These are phyloP conservation scores for Cephonodes hylas DNA, from an alignment of 2,888 invertebrate genomes.

Conservation along the genomic window DNA sequence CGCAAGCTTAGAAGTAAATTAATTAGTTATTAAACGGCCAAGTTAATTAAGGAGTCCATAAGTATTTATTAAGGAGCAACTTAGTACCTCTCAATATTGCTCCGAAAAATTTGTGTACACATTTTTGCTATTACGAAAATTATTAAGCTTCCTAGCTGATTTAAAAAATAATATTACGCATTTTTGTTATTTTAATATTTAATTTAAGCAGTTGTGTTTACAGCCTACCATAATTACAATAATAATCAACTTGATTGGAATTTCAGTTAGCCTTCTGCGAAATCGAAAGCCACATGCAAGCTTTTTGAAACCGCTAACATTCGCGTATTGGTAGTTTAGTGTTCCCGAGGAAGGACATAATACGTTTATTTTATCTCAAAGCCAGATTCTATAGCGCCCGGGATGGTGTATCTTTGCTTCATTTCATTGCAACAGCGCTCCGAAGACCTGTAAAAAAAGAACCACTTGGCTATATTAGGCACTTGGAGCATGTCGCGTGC, in stretches of 20 bases:
- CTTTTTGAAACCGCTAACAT: background rate
- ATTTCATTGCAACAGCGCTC: background rate
- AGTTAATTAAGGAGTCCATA: constrained; percentile 3
- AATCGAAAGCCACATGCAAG: background rate
- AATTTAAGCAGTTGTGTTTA: background rate
- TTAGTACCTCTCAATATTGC: background rate
- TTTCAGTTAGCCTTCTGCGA: background rate
- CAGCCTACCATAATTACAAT: background rate
- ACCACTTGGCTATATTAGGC: background rate
- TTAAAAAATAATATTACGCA: background rate
- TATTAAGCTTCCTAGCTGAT: background rate
- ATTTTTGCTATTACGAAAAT: background rate
- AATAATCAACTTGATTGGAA: background rate
- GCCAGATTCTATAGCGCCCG: background rate
- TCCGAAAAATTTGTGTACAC: background rate
- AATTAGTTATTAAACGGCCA: background rate
- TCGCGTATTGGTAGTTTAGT: background rate
- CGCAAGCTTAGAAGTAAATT: background rate
- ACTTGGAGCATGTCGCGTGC: background rate
- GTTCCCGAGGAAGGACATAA: background rate
- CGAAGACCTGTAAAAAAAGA: background rate
- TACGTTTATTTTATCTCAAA: background rate
- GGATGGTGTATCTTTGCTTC: background rate
- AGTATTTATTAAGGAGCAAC: constrained; percentile 8
- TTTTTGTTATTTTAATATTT: background rate